A percentile compares a stretch with the other conserved stretches of the same genome.
Evolutionary conservation across 92 coral and sea anemone genomes (phyloP).

Genomic region (Diadumene lineata): DNA sequence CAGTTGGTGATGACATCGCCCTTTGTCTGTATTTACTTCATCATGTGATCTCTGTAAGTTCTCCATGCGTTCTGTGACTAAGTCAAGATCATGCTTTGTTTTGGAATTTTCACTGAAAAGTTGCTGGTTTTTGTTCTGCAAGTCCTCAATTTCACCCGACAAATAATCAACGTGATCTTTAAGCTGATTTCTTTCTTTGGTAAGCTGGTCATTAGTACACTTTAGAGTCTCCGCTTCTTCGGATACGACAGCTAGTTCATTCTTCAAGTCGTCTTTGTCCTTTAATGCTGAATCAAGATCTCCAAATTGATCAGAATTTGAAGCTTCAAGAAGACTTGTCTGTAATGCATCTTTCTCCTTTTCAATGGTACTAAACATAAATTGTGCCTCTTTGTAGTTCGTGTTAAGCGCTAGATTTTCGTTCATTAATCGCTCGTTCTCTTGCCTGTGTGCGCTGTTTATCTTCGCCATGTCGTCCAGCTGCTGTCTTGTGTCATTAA

Average conservation of each 20-base stretch:
- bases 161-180: slow-evolving; percentile 52
- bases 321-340: slow-evolving; percentile 50
- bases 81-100: slow-evolving; percentile 50
- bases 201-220: slow-evolving; percentile 22
- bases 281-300: slow-evolving; percentile 41
- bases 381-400: slow-evolving; percentile 50
- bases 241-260: slow-evolving; percentile 33
- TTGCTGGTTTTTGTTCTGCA: slow-evolving; percentile 36
- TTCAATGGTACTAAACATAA: slow-evolving; percentile 52
- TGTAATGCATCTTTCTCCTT: slow-evolving; percentile 54
- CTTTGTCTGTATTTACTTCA: slow-evolving; percentile 37
- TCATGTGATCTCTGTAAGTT: slow-evolving; percentile 42
- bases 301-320: slow-evolving; percentile 34
- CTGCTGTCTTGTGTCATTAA: slow-evolving; percentile 46
- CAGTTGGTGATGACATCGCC: slow-evolving; percentile 41
- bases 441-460: slow-evolving; percentile 37
- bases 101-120: slow-evolving; percentile 52
- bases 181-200: slow-evolving; percentile 50
- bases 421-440: slow-evolving; percentile 49
- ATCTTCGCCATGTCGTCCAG: slow-evolving; percentile 37
- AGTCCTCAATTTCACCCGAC: slow-evolving; percentile 31
- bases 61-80: slow-evolving; percentile 35
- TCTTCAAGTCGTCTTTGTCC: slow-evolving; percentile 62
- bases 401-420: slow-evolving; percentile 56
- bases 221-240: slow-evolving; percentile 48